phyloP scores from a whole-genome alignment of 1,140 invertebrate species.

The Cotesia chilonis region DNA sequence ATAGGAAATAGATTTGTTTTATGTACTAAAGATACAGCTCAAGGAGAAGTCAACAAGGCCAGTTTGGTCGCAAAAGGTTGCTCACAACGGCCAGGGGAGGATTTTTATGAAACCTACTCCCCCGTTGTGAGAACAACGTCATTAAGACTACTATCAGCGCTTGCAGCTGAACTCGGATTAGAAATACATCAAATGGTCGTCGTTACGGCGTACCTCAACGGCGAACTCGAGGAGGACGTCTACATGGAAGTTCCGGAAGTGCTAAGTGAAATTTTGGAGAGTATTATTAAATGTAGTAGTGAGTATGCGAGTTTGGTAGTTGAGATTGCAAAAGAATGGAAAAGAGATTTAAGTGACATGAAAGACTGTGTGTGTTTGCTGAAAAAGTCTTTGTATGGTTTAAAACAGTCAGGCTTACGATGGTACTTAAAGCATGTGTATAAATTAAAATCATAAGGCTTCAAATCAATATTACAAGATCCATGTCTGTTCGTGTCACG shows the following conservation, averaged over 20 bases:
- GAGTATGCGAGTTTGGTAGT: background rate
- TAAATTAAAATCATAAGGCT: background rate
- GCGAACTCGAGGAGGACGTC: constrained; percentile 37
- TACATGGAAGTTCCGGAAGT: constrained; percentile 39
- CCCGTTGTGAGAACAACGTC: constrained; percentile 42
- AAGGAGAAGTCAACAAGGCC: constrained; percentile 44
- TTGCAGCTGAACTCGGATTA: constrained; percentile 29
- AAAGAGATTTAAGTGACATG: constrained; percentile 9
- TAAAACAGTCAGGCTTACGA: constrained; percentile 26
- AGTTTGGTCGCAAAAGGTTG: constrained; percentile 49
- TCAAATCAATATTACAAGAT: background rate
- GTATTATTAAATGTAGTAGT: background rate
- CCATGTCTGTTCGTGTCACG: constrained; percentile 20
- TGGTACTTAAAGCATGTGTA: constrained; percentile 29
- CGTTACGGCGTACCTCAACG: constrained; percentile 40
- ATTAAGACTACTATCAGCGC: constrained; percentile 36
- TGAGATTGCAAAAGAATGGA: background rate
- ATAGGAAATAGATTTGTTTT: constrained; percentile 40
- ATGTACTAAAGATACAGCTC: background rate
- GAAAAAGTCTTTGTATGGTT: background rate
- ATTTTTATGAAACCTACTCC: constrained; percentile 48
- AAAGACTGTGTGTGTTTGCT: constrained; percentile 9
- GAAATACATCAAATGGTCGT: constrained; percentile 49
- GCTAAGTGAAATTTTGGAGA: constrained; percentile 20
- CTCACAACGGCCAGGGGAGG: constrained; percentile 40